phyloP scores from a whole-genome alignment of 2,113 vertebrate genomes.

The Glaucidium brasilianum region DNA sequence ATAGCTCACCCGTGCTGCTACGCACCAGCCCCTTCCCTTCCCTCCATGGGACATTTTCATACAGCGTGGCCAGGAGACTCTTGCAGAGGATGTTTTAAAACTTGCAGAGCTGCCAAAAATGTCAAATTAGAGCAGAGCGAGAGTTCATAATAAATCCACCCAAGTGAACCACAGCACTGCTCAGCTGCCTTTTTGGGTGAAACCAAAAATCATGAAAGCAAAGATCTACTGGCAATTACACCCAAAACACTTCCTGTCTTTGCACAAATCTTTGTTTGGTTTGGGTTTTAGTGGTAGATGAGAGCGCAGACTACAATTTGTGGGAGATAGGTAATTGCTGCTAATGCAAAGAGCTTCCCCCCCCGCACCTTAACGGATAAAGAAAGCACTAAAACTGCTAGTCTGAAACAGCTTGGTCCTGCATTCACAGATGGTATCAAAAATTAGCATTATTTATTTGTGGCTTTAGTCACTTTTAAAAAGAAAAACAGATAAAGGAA shows the following conservation, averaged over 20 bases:
- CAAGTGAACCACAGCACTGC: background rate
- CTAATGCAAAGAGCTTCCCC: background rate
- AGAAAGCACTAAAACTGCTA: background rate
- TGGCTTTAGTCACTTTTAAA: background rate
- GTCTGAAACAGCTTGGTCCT: background rate
- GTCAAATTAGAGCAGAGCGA: background rate
- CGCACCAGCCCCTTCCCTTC: background rate
- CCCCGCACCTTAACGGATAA: background rate
- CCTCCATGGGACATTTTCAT: background rate
- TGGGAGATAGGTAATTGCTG: background rate
- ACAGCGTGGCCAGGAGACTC: background rate
- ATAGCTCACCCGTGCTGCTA: background rate
- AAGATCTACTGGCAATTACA: background rate
- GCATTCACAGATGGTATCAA: background rate
- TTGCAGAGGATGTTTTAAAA: background rate
- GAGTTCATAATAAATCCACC: background rate
- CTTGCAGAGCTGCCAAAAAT: background rate
- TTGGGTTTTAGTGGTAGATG: conserved; percentile 8
- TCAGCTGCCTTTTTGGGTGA: background rate
- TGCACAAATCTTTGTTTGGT: background rate
- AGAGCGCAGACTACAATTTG: background rate
- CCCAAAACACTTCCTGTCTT: conserved; percentile 23
- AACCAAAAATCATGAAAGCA: background rate
- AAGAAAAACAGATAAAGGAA: background rate
- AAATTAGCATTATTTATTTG: conserved; percentile 13